Conservation (phyloP, 2,797 vertebrate genomes). For the Nyctalus aviator region DNA sequence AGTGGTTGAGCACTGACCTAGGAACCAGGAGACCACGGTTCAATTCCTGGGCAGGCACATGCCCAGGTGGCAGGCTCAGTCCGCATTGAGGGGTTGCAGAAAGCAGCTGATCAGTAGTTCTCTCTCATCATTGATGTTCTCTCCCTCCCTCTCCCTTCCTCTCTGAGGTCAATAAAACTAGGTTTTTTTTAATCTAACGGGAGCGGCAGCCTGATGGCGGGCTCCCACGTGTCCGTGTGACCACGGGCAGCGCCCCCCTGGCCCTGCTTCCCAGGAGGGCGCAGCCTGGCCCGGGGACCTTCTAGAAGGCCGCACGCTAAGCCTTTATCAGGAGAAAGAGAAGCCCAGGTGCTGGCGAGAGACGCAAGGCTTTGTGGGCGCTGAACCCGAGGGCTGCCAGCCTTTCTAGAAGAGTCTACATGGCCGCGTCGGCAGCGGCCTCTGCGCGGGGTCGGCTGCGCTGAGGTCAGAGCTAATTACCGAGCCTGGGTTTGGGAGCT, state of each 20-base stretch:
- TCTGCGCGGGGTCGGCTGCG: background rate
- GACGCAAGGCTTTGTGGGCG: rapidly evolving
- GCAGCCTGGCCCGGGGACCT: background rate
- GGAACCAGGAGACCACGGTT: too few relatives aligned
- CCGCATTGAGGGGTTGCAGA: too few relatives aligned
- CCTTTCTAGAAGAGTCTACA: background rate
- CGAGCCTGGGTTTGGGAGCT: conserved; percentile 63
- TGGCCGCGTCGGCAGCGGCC: background rate
- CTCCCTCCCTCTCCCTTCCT: too few relatives aligned
- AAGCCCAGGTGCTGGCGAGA: background rate
- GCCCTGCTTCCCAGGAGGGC: rapidly evolving
- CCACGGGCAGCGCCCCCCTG: rapidly evolving
- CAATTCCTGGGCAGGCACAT: too few relatives aligned
- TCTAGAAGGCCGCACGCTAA: background rate
- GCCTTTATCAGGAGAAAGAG: background rate
- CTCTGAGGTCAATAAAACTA: too few relatives aligned
- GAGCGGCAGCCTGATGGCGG: rapidly evolving
- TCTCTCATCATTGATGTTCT: too few relatives aligned
- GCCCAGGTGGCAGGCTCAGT: too few relatives aligned
- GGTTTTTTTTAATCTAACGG: background rate
- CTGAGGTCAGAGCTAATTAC: conserved; percentile 78
- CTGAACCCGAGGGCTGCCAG: background rate
- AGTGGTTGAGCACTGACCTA: too few relatives aligned
- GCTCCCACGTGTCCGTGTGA: background rate
- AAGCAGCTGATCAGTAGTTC: too few relatives aligned